These are phyloP conservation scores for Ctenodactylus gundi DNA, from an alignment of 2,113 vertebrate species.

Conservation along the genomic window DNA sequence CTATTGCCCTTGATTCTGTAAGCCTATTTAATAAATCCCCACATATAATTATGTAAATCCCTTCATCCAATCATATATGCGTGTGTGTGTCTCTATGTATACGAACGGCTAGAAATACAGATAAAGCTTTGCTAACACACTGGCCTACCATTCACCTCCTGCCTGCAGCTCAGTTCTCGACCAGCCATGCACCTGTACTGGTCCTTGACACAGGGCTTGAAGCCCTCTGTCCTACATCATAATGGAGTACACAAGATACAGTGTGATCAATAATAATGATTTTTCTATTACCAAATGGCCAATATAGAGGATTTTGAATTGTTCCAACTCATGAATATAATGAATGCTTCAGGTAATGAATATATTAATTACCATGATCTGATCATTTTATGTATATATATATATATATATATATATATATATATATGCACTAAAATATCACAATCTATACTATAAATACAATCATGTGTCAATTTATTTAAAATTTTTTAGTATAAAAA, in stretches of 20 bases:
- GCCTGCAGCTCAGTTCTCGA: too few relatives aligned
- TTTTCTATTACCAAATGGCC: neutral
- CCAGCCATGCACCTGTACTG: too few relatives aligned
- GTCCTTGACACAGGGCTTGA: too few relatives aligned
- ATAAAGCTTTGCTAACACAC: too few relatives aligned
- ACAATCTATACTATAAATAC: neutral
- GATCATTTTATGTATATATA: neutral
- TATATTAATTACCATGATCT: neutral
- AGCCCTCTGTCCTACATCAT: neutral
- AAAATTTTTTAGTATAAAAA: neutral
- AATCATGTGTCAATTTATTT: neutral
- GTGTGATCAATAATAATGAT: neutral
- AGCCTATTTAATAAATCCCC: too few relatives aligned
- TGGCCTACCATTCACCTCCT: too few relatives aligned
- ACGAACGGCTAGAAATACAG: too few relatives aligned
- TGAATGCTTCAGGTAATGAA: neutral
- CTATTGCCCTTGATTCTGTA: too few relatives aligned
- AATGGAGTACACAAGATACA: neutral
- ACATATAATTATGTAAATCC: too few relatives aligned
- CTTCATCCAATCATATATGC: too few relatives aligned
- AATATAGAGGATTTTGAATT: neutral
- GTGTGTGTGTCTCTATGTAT: too few relatives aligned
- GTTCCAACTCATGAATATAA: neutral
- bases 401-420: neutral
- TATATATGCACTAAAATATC: neutral